Evolutionary conservation across 2,797 vertebrate genomes (phyloP), one percentile per base, ranked within the genome.

Genomic region (Paguma larvata): DNA sequence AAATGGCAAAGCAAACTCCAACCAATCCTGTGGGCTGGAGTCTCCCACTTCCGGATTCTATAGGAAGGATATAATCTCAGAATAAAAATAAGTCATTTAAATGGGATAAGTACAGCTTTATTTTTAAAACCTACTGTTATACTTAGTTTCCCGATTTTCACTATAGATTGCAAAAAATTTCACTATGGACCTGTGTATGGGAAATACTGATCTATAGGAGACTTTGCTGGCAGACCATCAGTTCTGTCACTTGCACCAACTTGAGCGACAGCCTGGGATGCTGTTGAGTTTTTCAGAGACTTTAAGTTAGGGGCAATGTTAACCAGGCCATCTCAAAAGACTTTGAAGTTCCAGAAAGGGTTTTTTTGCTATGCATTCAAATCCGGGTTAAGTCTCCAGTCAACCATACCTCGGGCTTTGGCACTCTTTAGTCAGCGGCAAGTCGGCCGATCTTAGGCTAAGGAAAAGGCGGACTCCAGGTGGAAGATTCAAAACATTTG

Each of bases 41-140:
- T 56, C 32, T 88, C 85, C 44, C 77, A 46, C 21, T 79, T 94
- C 30, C 85, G 48, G 18, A 92, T 82, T 94, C 44, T 77, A 56
- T 59, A 86, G 27, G 13, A 53, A 96, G 18, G 32, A 63, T 48
- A 91, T 87, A 34, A 93, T 84, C 23, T 88, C n/a, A 88, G 34
- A 91, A 72, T 78, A 48, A 62, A 90, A 73, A 85, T 21, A 91
- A 91, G 14, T 38, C 9, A 82, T 56, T 93, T 85, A 91, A 97
- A 38, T 44, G 34, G 10, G 78, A 72, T 85, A 77, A 44, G 44
- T 82, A n/a, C 34, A 85, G 23, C 23, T 77, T 95, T 93, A 72
- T 65, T 75, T 75, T 75, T 75, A 70, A 75, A 95, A 89, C 46
- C 30, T 73, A 46, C 16, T 92, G 6, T 68, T 72, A 67, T 30